Percentiles rank a stretch among this genome's conserved stretches.
Evolutionary conservation across 92 coral and sea anemone genomes (phyloP).

Genomic region (Chrysogorgia sp.): DNA sequence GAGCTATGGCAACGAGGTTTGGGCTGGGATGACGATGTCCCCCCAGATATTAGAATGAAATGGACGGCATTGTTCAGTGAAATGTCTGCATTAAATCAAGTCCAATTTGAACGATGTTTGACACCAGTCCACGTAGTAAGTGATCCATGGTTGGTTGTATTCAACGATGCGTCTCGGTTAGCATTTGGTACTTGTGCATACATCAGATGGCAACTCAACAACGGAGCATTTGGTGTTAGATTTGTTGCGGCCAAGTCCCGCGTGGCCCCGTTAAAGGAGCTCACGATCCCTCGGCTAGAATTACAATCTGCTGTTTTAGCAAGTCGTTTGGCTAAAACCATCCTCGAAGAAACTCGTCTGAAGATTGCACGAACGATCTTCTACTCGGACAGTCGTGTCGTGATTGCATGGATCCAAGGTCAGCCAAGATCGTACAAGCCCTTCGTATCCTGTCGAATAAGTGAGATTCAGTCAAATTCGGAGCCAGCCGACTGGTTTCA

Average conservation of each 20-base stretch:
- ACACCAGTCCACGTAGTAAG: constrained; percentile 38
- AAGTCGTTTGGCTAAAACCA: too few relatives aligned
- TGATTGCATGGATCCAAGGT: constrained; percentile 53
- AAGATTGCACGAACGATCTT: too few relatives aligned
- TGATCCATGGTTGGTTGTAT: constrained; percentile 31
- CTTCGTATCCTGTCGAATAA: constrained; percentile 57
- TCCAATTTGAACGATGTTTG: constrained; percentile 41
- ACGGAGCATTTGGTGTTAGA: too few relatives aligned
- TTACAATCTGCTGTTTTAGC: too few relatives aligned
- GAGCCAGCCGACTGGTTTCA: constrained; percentile 59
- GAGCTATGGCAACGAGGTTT: constrained; percentile 60
- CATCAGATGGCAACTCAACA: constrained; percentile 37
- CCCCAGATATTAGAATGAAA: constrained; percentile 27
- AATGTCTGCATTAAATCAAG: constrained; percentile 27
- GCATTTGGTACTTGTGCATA: constrained; percentile 60
- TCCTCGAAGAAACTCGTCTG: too few relatives aligned
- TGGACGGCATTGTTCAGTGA: constrained; percentile 32
- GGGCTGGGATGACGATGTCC: constrained; percentile 36
- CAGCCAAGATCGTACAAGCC: constrained; percentile 57
- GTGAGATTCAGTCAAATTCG: constrained; percentile 57
- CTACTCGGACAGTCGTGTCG: constrained; percentile 54
- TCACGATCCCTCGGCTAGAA: too few relatives aligned
- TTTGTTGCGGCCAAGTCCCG: constrained; percentile 55
- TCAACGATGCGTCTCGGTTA: constrained; percentile 50
- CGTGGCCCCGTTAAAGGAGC: too few relatives aligned